These are phyloP conservation scores for Oscheius sp. DNA, from an alignment of 1,140 invertebrate genomes.

Conservation along the genomic window DNA sequence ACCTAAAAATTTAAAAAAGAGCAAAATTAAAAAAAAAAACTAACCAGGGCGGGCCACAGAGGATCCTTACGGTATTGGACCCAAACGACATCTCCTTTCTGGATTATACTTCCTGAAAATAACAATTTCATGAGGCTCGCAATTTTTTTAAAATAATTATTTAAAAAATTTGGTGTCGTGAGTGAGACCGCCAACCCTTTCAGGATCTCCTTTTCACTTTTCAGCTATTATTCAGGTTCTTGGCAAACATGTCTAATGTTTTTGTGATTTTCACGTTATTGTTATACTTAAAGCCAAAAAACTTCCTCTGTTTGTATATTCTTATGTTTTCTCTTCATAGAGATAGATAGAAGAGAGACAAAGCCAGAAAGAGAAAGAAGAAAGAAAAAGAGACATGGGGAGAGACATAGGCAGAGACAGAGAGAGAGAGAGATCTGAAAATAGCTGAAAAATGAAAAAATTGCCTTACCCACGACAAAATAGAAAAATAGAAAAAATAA, in stretches of 20 bases:
- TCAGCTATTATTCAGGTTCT: not conserved
- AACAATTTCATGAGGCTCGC: not conserved
- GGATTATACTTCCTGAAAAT: not conserved
- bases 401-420: too few relatives aligned
- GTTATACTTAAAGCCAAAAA: too few relatives aligned
- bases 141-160: not conserved
- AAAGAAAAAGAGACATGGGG: too few relatives aligned
- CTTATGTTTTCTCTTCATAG: too few relatives aligned
- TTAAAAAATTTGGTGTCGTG: not conserved
- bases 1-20: not conserved
- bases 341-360: too few relatives aligned
- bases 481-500: too few relatives aligned
- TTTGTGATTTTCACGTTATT: too few relatives aligned
- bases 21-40: not conserved
- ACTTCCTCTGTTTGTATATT: too few relatives aligned
- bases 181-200: not conserved
- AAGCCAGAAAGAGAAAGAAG: too few relatives aligned
- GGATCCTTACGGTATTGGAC: conserved; percentile 24
- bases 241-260: not conserved
- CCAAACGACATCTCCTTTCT: conserved; percentile 29
- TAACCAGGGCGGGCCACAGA: conserved; percentile 35
- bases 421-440: too few relatives aligned
- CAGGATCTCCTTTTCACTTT: not conserved
- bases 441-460: too few relatives aligned
- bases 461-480: too few relatives aligned